Evolutionary conservation across 23 tunicate genomes (phyloP).

Genomic region (Ascidia mentula): DNA sequence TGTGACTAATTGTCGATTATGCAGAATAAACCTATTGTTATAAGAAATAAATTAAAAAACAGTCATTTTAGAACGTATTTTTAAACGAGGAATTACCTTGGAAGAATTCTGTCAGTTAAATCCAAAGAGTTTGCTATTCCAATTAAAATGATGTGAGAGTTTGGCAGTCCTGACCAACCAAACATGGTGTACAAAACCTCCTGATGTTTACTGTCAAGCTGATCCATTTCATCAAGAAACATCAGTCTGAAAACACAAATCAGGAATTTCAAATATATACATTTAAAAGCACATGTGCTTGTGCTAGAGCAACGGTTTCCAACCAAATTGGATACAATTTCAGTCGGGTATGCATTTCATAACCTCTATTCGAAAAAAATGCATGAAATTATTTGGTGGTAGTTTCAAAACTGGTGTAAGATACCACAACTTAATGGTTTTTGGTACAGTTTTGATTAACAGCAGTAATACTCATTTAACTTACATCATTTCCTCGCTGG

Average conservation of each 20-base stretch:
- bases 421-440: too few relatives aligned
- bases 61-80: background rate
- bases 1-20: background rate
- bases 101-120: slow-evolving; percentile 92
- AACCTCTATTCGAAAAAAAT: too few relatives aligned
- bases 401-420: background rate
- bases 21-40: too few relatives aligned
- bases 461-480: too few relatives aligned
- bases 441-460: too few relatives aligned
- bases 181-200: slow-evolving; percentile 92
- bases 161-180: slow-evolving; percentile 51
- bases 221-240: slow-evolving; percentile 98
- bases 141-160: slow-evolving; percentile 66
- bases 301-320: background rate
- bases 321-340: too few relatives aligned
- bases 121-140: slow-evolving; percentile 98
- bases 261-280: background rate
- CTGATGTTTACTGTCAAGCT: slow-evolving; percentile 67
- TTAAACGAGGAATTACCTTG: slow-evolving; percentile 44
- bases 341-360: too few relatives aligned
- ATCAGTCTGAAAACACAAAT: slow-evolving; percentile 43
- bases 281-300: background rate
- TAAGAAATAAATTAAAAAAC: too few relatives aligned
- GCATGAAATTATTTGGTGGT: too few relatives aligned
- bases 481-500: slow-evolving; percentile 55